Evolutionary conservation across 2,888 invertebrate species (phyloP).

Genomic region (Mesochorus sp.): DNA sequence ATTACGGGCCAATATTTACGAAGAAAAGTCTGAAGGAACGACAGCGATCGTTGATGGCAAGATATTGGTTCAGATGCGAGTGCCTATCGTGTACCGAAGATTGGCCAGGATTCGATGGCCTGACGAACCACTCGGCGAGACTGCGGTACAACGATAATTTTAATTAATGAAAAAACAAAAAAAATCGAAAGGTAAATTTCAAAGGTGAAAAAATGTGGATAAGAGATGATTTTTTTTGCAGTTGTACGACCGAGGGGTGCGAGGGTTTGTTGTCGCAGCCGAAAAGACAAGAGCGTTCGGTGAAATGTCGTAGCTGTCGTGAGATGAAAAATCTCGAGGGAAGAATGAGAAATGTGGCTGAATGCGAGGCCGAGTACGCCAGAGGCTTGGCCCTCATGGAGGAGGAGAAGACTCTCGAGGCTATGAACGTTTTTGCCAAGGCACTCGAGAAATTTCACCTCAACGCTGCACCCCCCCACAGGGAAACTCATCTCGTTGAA

Average conservation of each 20-base stretch:
- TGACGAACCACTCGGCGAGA: conserved; percentile 82
- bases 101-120: conserved; percentile 88
- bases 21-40: conserved; percentile 84
- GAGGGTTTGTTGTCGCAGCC: conserved; percentile 82
- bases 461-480: conserved; percentile 86
- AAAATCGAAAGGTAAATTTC: not conserved
- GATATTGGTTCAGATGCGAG: conserved; percentile 91
- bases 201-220: not conserved
- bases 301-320: conserved; percentile 84
- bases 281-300: conserved; percentile 75
- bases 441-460: conserved; percentile 86
- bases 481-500: conserved; percentile 87
- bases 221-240: conserved; percentile 67
- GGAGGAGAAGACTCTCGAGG: conserved; percentile 83
- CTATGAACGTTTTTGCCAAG: conserved; percentile 83
- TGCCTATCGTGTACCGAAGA: conserved; percentile 89
- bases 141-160: conserved; percentile 82
- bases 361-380: conserved; percentile 83
- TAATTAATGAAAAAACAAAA: no score
- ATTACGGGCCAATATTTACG: conserved; percentile 92
- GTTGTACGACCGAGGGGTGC: conserved; percentile 84
- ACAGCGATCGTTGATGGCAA: conserved; percentile 86
- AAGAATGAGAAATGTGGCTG: conserved; percentile 80
- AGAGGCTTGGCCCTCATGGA: conserved; percentile 83
- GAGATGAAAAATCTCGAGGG: conserved; percentile 82